Conservation (phyloP, 2,797 vertebrate genomes). For the Lemur catta region DNA sequence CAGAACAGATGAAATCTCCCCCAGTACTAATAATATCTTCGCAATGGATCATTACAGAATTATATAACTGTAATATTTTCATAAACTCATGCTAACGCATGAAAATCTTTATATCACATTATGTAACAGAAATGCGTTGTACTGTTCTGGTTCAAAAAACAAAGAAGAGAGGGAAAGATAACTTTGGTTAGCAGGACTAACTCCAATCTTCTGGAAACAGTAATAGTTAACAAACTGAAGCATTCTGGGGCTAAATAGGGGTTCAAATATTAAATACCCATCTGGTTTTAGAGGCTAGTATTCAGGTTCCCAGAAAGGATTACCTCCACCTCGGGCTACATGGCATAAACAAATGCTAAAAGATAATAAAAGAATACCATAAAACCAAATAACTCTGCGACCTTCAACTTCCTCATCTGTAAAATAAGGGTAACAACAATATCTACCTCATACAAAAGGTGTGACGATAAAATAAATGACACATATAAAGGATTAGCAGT, state of each 20-base stretch:
- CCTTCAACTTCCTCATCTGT: not conserved
- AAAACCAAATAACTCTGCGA: not conserved
- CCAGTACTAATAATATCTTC: not conserved
- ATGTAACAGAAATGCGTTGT: not conserved
- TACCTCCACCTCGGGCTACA: not conserved
- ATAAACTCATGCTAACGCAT: not conserved
- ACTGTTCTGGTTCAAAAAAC: not conserved
- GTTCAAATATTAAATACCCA: not conserved
- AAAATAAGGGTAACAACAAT: not conserved
- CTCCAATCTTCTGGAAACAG: not conserved
- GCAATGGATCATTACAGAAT: not conserved
- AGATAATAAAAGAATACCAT: not conserved
- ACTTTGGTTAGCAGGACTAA: not conserved
- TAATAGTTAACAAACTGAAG: not conserved
- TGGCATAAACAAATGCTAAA: not conserved
- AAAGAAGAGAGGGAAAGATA: not conserved
- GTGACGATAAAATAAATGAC: not conserved
- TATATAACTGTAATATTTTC: not conserved
- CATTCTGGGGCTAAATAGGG: not conserved
- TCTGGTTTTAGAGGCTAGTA: not conserved
- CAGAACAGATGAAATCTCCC: not conserved
- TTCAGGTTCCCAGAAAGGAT: not conserved
- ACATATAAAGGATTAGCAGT: not conserved
- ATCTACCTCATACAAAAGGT: not conserved
- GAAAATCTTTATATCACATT: not conserved